Percentiles rank a stretch among this genome's conserved stretches.
Conservation (phyloP, 2,888 invertebrate species). For the Uloborus plumipes region DNA sequence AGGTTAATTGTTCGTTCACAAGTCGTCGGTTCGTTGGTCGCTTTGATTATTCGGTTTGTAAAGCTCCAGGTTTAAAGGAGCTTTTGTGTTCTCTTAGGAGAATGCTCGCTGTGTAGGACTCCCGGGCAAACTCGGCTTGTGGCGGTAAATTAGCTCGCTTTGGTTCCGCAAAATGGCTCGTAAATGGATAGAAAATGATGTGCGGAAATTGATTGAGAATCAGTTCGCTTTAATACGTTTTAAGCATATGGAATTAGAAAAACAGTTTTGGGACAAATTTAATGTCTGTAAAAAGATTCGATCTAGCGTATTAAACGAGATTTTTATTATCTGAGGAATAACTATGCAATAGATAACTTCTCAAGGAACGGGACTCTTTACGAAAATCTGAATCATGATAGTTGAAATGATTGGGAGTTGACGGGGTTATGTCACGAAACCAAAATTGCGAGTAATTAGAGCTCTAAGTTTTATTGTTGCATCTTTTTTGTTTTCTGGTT, state of each 20-base stretch:
- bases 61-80: constrained; percentile 4
- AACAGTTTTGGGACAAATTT: too few relatives aligned
- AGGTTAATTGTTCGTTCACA: constrained; percentile 64
- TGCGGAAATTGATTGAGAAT: constrained; percentile 1
- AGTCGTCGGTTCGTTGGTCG: constrained; percentile 47
- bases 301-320: too few relatives aligned
- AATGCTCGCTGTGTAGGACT: constrained; percentile 17
- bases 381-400: too few relatives aligned
- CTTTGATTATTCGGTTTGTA: constrained; percentile 50
- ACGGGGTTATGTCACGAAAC: too few relatives aligned
- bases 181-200: constrained; percentile 20
- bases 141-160: constrained; percentile 46
- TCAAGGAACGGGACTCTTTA: too few relatives aligned
- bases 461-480: too few relatives aligned
- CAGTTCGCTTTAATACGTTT: constrained; percentile 4
- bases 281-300: too few relatives aligned
- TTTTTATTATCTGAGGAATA: too few relatives aligned
- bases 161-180: constrained; percentile 10
- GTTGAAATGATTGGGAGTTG: too few relatives aligned
- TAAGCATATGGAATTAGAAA: constrained; percentile 18
- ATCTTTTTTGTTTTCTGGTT: too few relatives aligned
- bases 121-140: constrained; percentile 5
- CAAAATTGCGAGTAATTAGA: too few relatives aligned
- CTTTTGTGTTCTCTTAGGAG: constrained; percentile 31
- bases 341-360: too few relatives aligned